Conservation (phyloP, 2,113 vertebrate species). For the Aviceda subcristata region DNA sequence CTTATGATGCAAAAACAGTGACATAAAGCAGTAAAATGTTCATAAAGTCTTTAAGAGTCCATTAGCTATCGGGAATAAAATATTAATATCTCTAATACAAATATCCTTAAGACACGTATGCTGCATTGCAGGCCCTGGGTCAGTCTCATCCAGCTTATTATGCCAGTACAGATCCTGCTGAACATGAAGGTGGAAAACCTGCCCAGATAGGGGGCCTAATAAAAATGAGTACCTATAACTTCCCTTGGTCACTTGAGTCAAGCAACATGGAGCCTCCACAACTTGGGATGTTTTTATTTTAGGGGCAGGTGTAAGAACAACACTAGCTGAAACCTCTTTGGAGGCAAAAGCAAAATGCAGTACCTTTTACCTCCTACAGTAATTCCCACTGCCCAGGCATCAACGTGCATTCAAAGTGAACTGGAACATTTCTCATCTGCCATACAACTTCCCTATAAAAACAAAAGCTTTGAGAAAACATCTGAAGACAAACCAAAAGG, state of each 20-base stretch:
- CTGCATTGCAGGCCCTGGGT: background rate
- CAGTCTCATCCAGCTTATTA: background rate
- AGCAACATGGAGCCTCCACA: background rate
- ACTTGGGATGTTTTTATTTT: background rate
- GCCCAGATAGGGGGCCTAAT: background rate
- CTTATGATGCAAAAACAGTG: background rate
- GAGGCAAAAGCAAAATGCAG: background rate
- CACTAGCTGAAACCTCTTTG: background rate
- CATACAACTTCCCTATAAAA: background rate
- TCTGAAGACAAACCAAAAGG: background rate
- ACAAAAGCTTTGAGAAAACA: background rate
- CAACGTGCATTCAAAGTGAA: background rate
- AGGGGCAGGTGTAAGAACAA: background rate
- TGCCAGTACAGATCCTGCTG: background rate
- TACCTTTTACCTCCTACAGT: background rate
- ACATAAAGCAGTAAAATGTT: background rate
- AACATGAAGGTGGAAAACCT: background rate
- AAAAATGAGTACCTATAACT: background rate
- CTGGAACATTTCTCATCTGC: background rate
- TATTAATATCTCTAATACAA: background rate
- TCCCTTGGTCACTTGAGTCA: background rate
- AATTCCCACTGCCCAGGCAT: background rate
- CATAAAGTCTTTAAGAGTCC: background rate
- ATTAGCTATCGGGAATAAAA: constrained; percentile 1
- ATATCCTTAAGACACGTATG: background rate